A percentile compares a stretch with the other conserved stretches of the same genome.
Evolutionary conservation across 2,888 invertebrate genomes (phyloP).

Genomic region (Lasioglossum lativentre): DNA sequence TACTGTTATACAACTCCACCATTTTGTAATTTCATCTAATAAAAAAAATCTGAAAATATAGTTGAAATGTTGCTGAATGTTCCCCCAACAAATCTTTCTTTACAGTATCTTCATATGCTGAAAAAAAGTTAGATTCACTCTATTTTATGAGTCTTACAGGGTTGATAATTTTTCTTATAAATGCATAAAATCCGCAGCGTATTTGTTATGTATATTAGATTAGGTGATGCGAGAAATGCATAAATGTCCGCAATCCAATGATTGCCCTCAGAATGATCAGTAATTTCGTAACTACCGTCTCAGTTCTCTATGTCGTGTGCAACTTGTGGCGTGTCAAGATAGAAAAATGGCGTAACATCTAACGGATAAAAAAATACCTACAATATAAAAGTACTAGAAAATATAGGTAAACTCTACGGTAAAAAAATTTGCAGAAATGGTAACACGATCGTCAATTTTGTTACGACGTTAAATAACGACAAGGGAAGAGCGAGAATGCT

Average conservation of each 20-base stretch:
- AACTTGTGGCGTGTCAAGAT: background rate
- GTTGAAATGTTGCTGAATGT: too few species aligned
- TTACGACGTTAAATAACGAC: background rate
- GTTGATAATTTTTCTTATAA: too few species aligned
- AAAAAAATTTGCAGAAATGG: constrained; percentile 37
- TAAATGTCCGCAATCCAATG: background rate
- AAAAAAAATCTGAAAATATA: too few species aligned
- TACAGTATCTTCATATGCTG: too few species aligned
- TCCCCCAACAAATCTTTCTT: too few species aligned
- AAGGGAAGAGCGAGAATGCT: background rate
- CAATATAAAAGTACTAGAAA: constrained; percentile 44
- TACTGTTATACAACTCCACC: too few species aligned
- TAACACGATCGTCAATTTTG: constrained; percentile 48
- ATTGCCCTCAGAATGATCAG: constrained; percentile 20
- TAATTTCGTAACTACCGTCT: constrained; percentile 27
- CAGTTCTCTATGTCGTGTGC: background rate
- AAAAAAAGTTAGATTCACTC: too few species aligned
- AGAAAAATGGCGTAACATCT: constrained; percentile 24
- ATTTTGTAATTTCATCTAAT: too few species aligned
- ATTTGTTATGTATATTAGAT: too few species aligned
- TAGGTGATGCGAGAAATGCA: background rate
- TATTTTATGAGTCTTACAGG: too few species aligned
- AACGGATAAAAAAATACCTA: constrained; percentile 19
- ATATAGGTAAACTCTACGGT: constrained; percentile 19
- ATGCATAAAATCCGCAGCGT: too few species aligned